Evolutionary conservation across 1,140 invertebrate genomes (phyloP).

Genomic region (Zaprionus gabonicus): DNA sequence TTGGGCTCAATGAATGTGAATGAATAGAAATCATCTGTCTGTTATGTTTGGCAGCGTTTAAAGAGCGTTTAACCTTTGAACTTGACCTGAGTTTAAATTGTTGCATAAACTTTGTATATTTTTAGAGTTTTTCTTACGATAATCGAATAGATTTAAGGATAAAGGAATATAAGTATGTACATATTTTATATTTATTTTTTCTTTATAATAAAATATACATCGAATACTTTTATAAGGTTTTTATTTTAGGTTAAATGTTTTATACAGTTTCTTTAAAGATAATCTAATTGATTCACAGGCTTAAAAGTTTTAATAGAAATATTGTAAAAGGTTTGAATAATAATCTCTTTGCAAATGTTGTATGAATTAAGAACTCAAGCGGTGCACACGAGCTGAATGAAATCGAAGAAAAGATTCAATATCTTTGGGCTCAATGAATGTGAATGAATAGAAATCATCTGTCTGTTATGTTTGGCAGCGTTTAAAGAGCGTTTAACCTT

Average conservation of each 20-base stretch:
- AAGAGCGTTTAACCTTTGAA: conserved; percentile 5
- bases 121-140: too few relatives aligned
- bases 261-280: too few relatives aligned
- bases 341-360: not conserved
- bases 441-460: not conserved
- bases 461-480: not conserved
- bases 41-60: not conserved
- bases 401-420: not conserved
- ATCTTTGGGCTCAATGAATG: not conserved
- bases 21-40: not conserved
- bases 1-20: not conserved
- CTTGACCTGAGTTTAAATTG: not conserved
- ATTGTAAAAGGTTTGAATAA: too few relatives aligned
- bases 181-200: too few relatives aligned
- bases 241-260: too few relatives aligned
- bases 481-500: conserved; percentile 2
- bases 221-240: too few relatives aligned
- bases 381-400: not conserved
- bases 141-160: too few relatives aligned
- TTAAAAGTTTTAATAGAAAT: too few relatives aligned
- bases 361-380: not conserved
- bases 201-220: too few relatives aligned
- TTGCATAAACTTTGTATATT: not conserved
- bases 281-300: too few relatives aligned
- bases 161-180: too few relatives aligned